A percentile compares a stretch with the other conserved stretches of the same genome.
phyloP scores from a whole-genome alignment of 2,113 vertebrate genomes.

The Illadopsis cleaveri region DNA sequence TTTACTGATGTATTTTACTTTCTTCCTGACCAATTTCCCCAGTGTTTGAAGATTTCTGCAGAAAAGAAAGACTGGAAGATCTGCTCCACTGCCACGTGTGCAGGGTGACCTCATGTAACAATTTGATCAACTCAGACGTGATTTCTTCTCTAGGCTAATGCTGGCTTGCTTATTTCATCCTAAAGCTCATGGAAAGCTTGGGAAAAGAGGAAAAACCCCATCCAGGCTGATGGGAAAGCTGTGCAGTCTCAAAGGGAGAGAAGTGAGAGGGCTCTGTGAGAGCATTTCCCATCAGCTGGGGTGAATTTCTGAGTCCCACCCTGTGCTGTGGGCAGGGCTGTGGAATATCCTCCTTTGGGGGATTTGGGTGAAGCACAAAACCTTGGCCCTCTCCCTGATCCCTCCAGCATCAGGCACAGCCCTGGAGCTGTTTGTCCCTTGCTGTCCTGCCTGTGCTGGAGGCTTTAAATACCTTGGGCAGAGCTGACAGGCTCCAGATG shows the following conservation, averaged over 20 bases:
- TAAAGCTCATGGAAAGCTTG: not conserved
- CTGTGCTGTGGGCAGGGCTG: not conserved
- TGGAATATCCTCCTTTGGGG: not conserved
- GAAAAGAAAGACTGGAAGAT: not conserved
- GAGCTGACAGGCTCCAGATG: conserved; percentile 6
- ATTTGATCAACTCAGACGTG: rapidly evolving
- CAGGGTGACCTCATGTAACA: not conserved
- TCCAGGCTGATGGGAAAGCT: not conserved
- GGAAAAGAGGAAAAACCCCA: not conserved
- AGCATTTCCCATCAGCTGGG: not conserved
- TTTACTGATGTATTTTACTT: not conserved
- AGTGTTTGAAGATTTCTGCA: not conserved
- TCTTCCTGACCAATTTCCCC: not conserved
- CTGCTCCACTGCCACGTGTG: not conserved
- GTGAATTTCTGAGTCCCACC: not conserved
- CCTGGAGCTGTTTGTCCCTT: not conserved
- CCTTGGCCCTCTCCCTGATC: not conserved
- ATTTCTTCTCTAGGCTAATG: not conserved
- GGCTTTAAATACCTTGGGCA: not conserved
- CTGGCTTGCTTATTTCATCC: not conserved
- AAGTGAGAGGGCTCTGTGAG: not conserved
- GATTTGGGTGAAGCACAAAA: not conserved
- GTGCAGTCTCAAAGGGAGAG: not conserved
- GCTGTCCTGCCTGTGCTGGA: not conserved
- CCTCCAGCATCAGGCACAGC: not conserved